Evolutionary conservation across 2,888 invertebrate species (phyloP).

Genomic region (Acanthoscelides obtectus): DNA sequence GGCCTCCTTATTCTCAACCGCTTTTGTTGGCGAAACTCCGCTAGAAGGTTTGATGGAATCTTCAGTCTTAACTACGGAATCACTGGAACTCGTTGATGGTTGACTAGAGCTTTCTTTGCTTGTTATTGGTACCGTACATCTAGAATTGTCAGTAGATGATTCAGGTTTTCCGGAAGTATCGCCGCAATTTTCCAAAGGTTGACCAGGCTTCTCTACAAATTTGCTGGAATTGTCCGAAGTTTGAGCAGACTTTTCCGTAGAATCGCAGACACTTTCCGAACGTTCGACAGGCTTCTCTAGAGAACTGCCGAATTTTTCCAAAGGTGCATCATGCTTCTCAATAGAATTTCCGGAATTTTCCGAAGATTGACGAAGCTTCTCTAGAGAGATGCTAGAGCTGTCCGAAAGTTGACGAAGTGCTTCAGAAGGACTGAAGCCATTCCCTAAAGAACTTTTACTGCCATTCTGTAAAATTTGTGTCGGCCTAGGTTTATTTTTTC

Average conservation of each 20-base stretch:
- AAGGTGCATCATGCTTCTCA: too few species aligned
- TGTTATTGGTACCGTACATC: too few species aligned
- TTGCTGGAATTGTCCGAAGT: background rate
- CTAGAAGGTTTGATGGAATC: background rate
- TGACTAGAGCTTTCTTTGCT: background rate
- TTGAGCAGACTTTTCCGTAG: background rate
- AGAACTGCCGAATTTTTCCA: background rate
- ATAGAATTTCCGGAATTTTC: too few species aligned
- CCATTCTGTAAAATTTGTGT: background rate
- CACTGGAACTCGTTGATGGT: background rate
- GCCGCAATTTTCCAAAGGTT: too few species aligned
- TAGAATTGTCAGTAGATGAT: too few species aligned
- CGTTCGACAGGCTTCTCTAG: background rate
- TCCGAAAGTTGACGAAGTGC: background rate
- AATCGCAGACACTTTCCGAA: too few species aligned
- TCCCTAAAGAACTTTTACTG: background rate
- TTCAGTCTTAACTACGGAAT: background rate
- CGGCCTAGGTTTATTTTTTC: slow-evolving; percentile 3
- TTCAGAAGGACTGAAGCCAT: background rate
- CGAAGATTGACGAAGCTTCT: too few species aligned
- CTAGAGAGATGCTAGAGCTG: background rate
- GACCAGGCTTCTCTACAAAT: background rate
- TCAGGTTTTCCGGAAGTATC: too few species aligned
- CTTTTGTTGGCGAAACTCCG: background rate
- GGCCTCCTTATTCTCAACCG: background rate